Conservation (phyloP, 2,888 invertebrate species). For the Hydrotaea cyrtoneurina region DNA sequence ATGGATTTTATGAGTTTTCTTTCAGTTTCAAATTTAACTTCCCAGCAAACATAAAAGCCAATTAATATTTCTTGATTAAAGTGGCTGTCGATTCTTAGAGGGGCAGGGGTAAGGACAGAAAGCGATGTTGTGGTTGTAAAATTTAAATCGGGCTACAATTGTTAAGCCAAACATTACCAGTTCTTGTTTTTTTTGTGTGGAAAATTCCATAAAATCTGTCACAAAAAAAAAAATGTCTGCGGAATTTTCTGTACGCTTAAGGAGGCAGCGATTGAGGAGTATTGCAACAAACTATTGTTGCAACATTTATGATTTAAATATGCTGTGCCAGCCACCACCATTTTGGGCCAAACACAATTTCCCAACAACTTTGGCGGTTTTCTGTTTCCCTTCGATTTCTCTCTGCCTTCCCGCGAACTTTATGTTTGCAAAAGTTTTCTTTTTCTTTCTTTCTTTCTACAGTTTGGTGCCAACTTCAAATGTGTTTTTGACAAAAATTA, state of each 20-base stretch:
- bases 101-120: background rate
- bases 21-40: background rate
- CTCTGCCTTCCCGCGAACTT: background rate
- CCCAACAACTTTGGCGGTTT: background rate
- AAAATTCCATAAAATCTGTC: no score
- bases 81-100: background rate
- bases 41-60: background rate
- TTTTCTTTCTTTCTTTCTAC: background rate
- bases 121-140: no score
- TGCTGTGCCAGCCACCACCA: background rate
- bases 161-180: no score
- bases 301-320: slow-evolving; percentile 22
- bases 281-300: background rate
- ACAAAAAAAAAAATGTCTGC: no score
- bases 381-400: background rate
- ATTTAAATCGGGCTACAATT: no score
- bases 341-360: background rate
- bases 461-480: background rate
- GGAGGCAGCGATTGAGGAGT: background rate
- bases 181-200: no score
- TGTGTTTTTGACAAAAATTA: slow-evolving; percentile 1
- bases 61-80: slow-evolving; percentile 2
- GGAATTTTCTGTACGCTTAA: background rate
- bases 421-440: no score
- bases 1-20: background rate